Conservation (phyloP, 1,140 invertebrate species). For the Tigriopus japonicus region DNA sequence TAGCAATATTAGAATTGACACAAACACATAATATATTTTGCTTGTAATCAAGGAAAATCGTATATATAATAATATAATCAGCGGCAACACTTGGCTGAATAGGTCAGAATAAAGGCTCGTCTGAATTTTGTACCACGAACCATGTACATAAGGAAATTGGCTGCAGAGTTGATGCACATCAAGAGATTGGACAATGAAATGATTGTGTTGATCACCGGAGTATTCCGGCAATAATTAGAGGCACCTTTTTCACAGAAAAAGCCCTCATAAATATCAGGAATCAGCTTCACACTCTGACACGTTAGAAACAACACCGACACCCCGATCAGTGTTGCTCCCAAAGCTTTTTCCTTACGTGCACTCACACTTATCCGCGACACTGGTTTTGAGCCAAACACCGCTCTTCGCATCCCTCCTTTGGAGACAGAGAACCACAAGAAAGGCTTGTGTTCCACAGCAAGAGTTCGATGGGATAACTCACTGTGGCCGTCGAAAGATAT, state of each 20-base stretch:
- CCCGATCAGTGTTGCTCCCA: background rate
- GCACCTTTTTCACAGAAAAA: background rate
- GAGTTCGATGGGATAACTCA: too few relatives aligned
- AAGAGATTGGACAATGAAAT: background rate
- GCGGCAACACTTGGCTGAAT: background rate
- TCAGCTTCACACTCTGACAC: background rate
- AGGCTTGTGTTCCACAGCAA: too few relatives aligned
- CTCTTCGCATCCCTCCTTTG: too few relatives aligned
- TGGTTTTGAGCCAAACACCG: too few relatives aligned
- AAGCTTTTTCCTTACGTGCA: too few relatives aligned
- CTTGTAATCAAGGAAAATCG: background rate
- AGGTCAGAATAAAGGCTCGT: background rate
- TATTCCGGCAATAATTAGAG: background rate
- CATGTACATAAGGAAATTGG: constrained; percentile 6
- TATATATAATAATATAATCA: background rate
- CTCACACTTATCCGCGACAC: too few relatives aligned
- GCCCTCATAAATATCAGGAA: background rate
- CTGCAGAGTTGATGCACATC: background rate
- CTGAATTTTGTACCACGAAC: background rate
- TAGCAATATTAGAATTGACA: too few relatives aligned
- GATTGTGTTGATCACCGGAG: background rate
- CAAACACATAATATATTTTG: too few relatives aligned
- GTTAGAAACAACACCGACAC: background rate
- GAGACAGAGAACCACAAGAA: too few relatives aligned
- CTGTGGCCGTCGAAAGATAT: too few relatives aligned